Evolutionary conservation across 2,888 invertebrate genomes (phyloP), one percentile per base, ranked within the genome.

Genomic region (Tuta absoluta): DNA sequence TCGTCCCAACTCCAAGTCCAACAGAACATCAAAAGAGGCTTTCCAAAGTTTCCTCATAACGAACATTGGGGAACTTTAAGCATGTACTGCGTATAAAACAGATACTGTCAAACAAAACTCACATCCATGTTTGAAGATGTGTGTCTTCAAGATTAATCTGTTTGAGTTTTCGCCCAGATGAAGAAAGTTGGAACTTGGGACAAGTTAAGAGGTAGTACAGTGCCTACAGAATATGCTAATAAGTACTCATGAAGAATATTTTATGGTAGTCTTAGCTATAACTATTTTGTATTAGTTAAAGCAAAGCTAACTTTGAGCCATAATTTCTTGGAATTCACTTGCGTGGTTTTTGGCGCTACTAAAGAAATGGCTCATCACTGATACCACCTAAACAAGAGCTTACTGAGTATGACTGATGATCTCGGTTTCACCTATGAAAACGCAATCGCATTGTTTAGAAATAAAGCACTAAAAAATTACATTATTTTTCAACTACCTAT

Each of bases 21-120:
- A 23, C 24, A 53, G 24, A 53, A 53, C 12, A 53, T 53, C 51
- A 53, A 53, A 53, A 53, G 51, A 53, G 56, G 60, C 60, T 60
- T 48, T 60, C 60, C 38, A 45, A 60, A 60, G 14, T 59, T 60
- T 60, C 14, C 60, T 60, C 45, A 60, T 60, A 48, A 60, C 28
- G 56, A n/a, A 56, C 60, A 60, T 60, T 60, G 24, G 45, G 41
- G 45, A 45, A 60, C 45, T 60, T 45, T 45, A 14, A 60, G 24
- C 45, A 45, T 59, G 59, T 37, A 38, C 56, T 11, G 56, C 33
- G 17, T 56, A 56, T 53, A 56, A 14, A 24, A 56, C 24, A 33
- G 24, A 23, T 53, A 53, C 53, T 53, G 53, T 53, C 53, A 53
- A 53, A 53, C 53, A 24, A 53, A 53, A 53, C 53, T 12, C 19